A percentile compares a stretch with the other conserved stretches of the same genome.
Conservation (phyloP, 2,113 vertebrate species). For the Kobus ellipsiprymnus region DNA sequence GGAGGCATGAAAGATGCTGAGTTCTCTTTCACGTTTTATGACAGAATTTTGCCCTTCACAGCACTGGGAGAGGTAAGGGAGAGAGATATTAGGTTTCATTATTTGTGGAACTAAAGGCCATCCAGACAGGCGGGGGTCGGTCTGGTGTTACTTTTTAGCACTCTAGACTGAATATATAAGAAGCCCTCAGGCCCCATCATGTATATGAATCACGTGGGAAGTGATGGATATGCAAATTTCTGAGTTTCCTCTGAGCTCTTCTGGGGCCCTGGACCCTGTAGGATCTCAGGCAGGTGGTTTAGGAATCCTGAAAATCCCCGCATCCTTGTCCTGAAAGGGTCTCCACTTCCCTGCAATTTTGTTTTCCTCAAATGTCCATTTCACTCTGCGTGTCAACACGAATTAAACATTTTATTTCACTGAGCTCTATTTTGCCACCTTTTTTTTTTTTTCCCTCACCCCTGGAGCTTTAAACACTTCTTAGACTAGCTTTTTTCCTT, state of each 20-base stretch:
- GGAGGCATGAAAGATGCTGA: background rate
- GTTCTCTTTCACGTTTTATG: background rate
- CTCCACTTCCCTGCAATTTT: background rate
- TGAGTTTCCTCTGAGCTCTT: background rate
- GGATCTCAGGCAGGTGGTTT: background rate
- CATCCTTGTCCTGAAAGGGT: background rate
- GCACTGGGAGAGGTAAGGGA: background rate
- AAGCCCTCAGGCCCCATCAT: background rate
- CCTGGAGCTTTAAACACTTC: background rate
- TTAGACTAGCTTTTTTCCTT: background rate
- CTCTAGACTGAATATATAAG: too few species aligned
- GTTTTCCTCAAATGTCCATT: background rate
- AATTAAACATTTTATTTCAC: background rate
- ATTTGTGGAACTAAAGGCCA: background rate
- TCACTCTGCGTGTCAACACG: background rate
- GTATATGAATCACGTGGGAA: accelerated
- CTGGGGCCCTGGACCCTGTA: too few species aligned
- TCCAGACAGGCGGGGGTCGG: accelerated
- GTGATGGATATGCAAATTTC: too few species aligned
- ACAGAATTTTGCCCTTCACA: background rate
- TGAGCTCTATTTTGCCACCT: background rate
- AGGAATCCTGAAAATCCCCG: background rate
- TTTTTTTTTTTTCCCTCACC: background rate
- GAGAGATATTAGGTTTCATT: background rate
- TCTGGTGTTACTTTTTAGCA: background rate